Percentiles rank a stretch among this genome's conserved stretches.
Conservation (phyloP, 2,888 invertebrate genomes). For the Orchestes rusci region DNA sequence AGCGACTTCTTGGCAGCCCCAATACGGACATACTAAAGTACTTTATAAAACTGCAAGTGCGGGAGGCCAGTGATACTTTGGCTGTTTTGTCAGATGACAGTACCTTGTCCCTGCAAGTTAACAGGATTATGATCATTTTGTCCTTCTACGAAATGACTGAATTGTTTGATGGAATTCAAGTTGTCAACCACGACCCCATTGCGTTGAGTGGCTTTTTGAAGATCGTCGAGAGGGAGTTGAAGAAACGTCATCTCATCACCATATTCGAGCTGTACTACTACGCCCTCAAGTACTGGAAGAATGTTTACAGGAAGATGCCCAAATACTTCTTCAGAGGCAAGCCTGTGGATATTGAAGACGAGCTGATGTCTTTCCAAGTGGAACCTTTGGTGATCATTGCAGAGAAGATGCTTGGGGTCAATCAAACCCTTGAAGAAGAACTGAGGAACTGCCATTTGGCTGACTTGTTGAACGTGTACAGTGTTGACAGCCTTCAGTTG, state of each 20-base stretch:
- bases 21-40: conserved; percentile 13
- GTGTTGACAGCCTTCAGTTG: conserved; percentile 13
- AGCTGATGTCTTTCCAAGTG: conserved; percentile 21
- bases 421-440: conserved; percentile 17
- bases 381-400: conserved; percentile 21
- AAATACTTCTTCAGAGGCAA: conserved; percentile 21
- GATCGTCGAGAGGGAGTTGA: conserved; percentile 18
- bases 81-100: conserved; percentile 14
- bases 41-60: conserved; percentile 18
- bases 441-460: conserved; percentile 20
- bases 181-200: conserved; percentile 20
- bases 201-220: conserved; percentile 18
- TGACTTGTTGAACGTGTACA: conserved; percentile 18
- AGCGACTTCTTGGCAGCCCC: conserved; percentile 16
- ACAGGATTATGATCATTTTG: conserved; percentile 18
- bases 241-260: conserved; percentile 18
- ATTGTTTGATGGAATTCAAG: conserved; percentile 20
- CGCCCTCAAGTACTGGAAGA: conserved; percentile 22
- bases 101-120: conserved; percentile 13
- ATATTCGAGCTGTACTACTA: conserved; percentile 18
- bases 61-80: conserved; percentile 17
- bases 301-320: conserved; percentile 20
- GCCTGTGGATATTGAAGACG: conserved; percentile 20
- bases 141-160: conserved; percentile 22
- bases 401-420: conserved; percentile 17